Conservation (phyloP, 2,888 invertebrate species). For the Plagiodera versicolora region DNA sequence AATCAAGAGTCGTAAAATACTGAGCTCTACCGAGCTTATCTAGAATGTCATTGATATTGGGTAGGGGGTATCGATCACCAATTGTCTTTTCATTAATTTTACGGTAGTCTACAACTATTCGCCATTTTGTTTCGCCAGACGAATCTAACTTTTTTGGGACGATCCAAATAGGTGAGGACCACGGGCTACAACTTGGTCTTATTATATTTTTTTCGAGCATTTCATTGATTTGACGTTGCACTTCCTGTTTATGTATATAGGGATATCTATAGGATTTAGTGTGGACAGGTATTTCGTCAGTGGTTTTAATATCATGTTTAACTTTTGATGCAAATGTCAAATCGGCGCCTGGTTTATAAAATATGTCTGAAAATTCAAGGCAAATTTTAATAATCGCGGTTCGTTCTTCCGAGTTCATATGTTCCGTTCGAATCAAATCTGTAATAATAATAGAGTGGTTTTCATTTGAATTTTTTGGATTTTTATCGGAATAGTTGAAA, state of each 20-base stretch:
- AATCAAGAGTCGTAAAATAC: conserved; percentile 12
- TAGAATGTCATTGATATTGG: conserved; percentile 15
- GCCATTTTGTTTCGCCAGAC: conserved; percentile 12
- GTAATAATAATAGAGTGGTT: too few species aligned
- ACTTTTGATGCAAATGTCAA: conserved; percentile 14
- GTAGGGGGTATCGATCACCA: conserved; percentile 9
- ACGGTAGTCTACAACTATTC: conserved; percentile 6
- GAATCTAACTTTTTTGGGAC: conserved; percentile 21
- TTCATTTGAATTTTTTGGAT: too few species aligned
- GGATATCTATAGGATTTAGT: conserved; percentile 14
- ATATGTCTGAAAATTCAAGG: conserved; percentile 14
- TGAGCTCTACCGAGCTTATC: conserved; percentile 12
- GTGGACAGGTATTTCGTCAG: conserved; percentile 13
- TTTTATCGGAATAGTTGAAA: too few species aligned
- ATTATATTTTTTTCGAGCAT: conserved; percentile 17
- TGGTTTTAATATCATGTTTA: conserved; percentile 23
- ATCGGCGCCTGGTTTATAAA: conserved; percentile 3
- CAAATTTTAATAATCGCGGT: conserved; percentile 4
- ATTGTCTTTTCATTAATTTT: conserved; percentile 11
- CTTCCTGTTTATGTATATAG: conserved; percentile 15
- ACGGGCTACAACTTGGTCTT: conserved; percentile 14
- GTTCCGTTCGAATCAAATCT: conserved; percentile 12
- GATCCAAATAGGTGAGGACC: conserved; percentile 18
- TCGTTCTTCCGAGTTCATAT: conserved; percentile 15
- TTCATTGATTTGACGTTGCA: conserved; percentile 11